Base-by-base conservation (phyloP, 1,140 invertebrate genomes). In the Aphelenchoides fujianensis region DNA sequence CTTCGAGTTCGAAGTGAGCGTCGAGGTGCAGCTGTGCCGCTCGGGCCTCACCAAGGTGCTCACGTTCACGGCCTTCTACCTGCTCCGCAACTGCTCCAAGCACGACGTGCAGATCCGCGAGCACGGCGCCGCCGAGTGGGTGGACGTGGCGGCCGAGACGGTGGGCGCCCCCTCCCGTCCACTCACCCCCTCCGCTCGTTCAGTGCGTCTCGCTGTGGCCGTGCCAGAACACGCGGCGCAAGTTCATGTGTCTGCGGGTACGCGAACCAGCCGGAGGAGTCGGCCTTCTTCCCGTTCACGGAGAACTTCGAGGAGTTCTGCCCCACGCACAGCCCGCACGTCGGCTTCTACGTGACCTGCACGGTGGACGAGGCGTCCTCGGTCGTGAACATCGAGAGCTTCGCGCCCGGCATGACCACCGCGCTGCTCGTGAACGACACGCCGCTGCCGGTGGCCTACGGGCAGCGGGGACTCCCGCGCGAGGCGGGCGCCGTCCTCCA, bases 31-130 rank as follows among this genome's bases (percentile, higher is more conserved):
- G 70, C 85, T 98, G 72, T 92, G 91, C 0, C 90, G 91, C 76
- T 93, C 92, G 83, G 91, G 93, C 34, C 86, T 99, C 70, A 98
- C 95, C 0, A 98, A 97, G 85, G 91, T 95, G 85, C 91, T 98
- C 23, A 93, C 92, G 34, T 95, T 98, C 77, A 92, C 93, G 3
- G 95, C 96, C 0, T 95, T 92, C 84, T 96, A 92, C 86, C 89
- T 95, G n/a, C 86, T 97, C 36, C 90, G 94, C 62, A 98, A 98
- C 82, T 90, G 92, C 59, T 90, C 92, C 2, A 76, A 81, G 61
- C 81, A 85, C 79, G 81, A 88, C 27, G 89, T 97, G 3, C 90
- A 94, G 81, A 89, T 92, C 74, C 90, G 91, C 80, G 93, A 96
- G 86, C 86, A 88, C 84, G n/a, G 71, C 32, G 72, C 73, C 28